These are phyloP conservation scores for Ennomos erosarius DNA, from an alignment of 2,888 invertebrate genomes.

Conservation along the genomic window DNA sequence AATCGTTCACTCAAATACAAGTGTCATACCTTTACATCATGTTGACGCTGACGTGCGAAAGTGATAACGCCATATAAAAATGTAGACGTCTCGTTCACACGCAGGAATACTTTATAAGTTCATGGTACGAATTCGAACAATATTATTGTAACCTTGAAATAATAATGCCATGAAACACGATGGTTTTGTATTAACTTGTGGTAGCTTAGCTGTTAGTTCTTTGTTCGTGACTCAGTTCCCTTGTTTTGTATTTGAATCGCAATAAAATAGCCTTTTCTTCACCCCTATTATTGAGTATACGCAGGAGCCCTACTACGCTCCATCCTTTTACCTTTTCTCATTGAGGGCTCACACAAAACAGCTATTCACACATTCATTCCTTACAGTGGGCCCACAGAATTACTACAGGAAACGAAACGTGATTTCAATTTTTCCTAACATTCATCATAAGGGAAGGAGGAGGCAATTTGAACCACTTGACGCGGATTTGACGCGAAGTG, in stretches of 20 bases:
- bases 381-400: constrained; percentile 48
- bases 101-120: too few relatives aligned
- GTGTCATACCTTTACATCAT: too few relatives aligned
- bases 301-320: constrained; percentile 27
- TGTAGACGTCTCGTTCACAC: too few relatives aligned
- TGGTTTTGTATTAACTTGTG: too few relatives aligned
- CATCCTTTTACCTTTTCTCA: constrained; percentile 50
- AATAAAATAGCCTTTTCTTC: constrained; percentile 26
- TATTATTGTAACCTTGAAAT: too few relatives aligned
- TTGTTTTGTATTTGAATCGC: constrained; percentile 26
- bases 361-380: constrained; percentile 56
- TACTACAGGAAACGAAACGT: constrained; percentile 64
- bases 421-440: constrained; percentile 72
- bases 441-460: constrained; percentile 64
- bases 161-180: too few relatives aligned
- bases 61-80: too few relatives aligned
- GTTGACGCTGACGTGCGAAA: too few relatives aligned
- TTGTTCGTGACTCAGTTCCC: constrained; percentile 23
- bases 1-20: too few relatives aligned
- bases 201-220: constrained; percentile 26
- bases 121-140: too few relatives aligned
- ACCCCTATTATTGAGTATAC: constrained; percentile 21
- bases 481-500: constrained; percentile 71
- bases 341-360: constrained; percentile 59
- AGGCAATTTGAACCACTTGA: constrained; percentile 72